These are phyloP conservation scores for Bubalus kerabau DNA, from an alignment of 2,113 vertebrate genomes.

Conservation along the genomic window DNA sequence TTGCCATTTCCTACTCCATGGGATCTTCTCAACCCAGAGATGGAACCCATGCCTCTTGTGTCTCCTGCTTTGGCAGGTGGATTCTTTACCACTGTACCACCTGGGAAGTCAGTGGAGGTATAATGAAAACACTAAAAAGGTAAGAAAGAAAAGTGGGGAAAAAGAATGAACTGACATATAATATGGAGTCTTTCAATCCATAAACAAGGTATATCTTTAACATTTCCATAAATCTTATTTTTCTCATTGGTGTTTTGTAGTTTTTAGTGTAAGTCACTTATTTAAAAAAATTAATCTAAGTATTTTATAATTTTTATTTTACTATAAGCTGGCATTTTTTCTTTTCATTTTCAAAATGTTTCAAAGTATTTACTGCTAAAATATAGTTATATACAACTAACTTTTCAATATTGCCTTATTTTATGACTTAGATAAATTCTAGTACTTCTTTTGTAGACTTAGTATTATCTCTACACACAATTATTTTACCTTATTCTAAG, in stretches of 20 bases:
- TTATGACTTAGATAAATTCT: not conserved
- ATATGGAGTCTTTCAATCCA: not conserved
- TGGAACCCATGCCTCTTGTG: not conserved
- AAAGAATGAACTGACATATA: not conserved
- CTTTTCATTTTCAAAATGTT: not conserved
- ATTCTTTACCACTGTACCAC: not conserved
- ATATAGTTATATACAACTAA: not conserved
- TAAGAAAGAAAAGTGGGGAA: not conserved
- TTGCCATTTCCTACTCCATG: not conserved
- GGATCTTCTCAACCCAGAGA: not conserved
- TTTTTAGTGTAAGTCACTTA: not conserved
- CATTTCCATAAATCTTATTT: not conserved
- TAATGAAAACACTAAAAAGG: slow-evolving; percentile 1
- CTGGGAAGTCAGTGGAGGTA: not conserved
- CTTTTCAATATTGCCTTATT: not conserved
- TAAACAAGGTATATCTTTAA: not conserved
- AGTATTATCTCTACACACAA: not conserved
- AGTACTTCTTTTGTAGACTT: not conserved
- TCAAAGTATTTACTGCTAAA: not conserved
- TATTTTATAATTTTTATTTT: not conserved
- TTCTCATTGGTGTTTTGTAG: not conserved
- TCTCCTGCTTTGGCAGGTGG: not conserved
- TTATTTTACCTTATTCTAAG: not conserved
- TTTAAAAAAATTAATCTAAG: not conserved
- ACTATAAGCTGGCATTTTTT: not conserved